phyloP scores from a whole-genome alignment of 2,113 vertebrate genomes.

The Cepphus grylle region DNA sequence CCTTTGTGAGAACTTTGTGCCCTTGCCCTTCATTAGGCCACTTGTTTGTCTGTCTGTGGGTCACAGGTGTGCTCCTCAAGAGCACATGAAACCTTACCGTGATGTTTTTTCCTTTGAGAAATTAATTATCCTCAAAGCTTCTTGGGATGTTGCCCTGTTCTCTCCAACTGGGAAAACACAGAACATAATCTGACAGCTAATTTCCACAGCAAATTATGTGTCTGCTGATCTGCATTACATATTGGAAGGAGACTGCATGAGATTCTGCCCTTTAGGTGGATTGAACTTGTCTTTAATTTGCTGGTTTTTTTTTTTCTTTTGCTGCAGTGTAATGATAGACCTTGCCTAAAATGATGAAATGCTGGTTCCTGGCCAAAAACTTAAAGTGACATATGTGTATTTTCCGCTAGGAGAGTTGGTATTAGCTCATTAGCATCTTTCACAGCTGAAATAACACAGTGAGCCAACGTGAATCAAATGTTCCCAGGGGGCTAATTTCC shows the following conservation, averaged over 20 bases:
- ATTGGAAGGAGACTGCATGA: background rate
- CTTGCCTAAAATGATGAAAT: slow-evolving; percentile 33
- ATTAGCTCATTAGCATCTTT: slow-evolving; percentile 67
- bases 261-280: background rate
- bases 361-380: slow-evolving; percentile 48
- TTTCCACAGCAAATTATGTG: slow-evolving; percentile 20
- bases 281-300: slow-evolving; percentile 7
- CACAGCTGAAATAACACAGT: slow-evolving; percentile 68
- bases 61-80: background rate
- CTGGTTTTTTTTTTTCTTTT: background rate
- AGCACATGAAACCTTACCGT: background rate
- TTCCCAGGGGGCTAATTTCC: slow-evolving; percentile 54
- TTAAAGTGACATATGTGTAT: slow-evolving; percentile 28
- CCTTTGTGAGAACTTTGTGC: background rate
- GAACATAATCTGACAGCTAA: slow-evolving; percentile 7
- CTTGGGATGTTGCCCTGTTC: background rate
- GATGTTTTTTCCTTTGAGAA: background rate
- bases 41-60: background rate
- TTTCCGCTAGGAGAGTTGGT: slow-evolving; percentile 46
- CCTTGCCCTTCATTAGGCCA: background rate
- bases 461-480: slow-evolving; percentile 3
- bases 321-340: background rate
- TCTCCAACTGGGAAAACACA: background rate
- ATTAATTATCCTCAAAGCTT: slow-evolving; percentile 11
- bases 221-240: background rate